Percentiles rank a stretch among this genome's conserved stretches.
These are phyloP conservation scores for Stenchaetothrips biformis DNA, from an alignment of 2,888 invertebrate species.

Conservation along the genomic window DNA sequence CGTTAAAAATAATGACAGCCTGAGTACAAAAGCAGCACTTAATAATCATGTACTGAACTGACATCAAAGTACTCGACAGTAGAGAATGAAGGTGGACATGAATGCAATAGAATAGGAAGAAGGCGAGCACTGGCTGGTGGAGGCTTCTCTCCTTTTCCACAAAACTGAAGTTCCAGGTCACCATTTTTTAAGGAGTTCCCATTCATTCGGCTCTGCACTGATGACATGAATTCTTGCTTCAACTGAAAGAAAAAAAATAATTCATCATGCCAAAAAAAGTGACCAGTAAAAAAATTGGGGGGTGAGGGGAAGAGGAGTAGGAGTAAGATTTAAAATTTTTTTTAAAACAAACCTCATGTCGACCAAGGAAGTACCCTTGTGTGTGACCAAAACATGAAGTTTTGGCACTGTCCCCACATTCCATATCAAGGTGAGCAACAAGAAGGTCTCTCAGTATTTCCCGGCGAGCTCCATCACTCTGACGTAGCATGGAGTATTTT, in stretches of 20 bases:
- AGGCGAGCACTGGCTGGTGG: conserved; percentile 54
- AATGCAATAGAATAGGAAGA: conserved; percentile 69
- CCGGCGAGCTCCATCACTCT: conserved; percentile 64
- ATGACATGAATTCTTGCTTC: conserved; percentile 65
- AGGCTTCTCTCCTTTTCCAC: conserved; percentile 58
- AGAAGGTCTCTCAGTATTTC: conserved; percentile 74
- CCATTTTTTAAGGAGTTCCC: conserved; percentile 53
- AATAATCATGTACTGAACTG: conserved; percentile 35
- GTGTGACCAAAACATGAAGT: conserved; percentile 50
- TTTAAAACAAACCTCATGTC: conserved; percentile 63
- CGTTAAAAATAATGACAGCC: background rate
- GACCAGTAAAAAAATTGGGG: background rate
- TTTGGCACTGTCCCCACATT: conserved; percentile 48
- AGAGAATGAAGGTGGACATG: conserved; percentile 79
- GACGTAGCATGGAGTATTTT: conserved; percentile 54
- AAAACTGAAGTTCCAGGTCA: conserved; percentile 65
- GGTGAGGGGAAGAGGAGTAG: too few species aligned
- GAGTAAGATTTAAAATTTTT: background rate
- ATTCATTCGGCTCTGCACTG: conserved; percentile 51
- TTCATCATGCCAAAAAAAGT: background rate
- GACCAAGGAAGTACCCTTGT: conserved; percentile 71
- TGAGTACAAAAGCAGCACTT: background rate
- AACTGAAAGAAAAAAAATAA: conserved; percentile 49
- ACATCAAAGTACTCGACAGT: conserved; percentile 81
- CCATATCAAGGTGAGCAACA: conserved; percentile 62